Base-by-base conservation (phyloP, 2,888 invertebrate genomes). In the Pomacea canaliculata region DNA sequence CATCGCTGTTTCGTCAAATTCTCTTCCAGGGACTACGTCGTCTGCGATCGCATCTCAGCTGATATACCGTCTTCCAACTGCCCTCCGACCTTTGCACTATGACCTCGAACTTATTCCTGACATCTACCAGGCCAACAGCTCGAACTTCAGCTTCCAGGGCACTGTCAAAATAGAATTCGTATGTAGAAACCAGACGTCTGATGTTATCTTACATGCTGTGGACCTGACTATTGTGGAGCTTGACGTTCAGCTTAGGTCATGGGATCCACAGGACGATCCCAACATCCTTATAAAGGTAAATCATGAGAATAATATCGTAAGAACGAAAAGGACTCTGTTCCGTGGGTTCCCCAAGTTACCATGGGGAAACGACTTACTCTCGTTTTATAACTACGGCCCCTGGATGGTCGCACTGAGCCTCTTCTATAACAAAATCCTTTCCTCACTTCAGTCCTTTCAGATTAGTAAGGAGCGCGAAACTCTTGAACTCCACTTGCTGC, bases 151-250 rank as follows among this genome's bases (percentile, higher is more conserved):
- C 69, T 68, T 69, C 10, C 7, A 27, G n/a, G 74, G 74, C 49
- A 59, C n/a, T 2, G 74, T 74, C 9, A 49, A 9, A 67, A 74
- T 74, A 49, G 68, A 68, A 67, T 49, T 74, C 18, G 60, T 74
- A 8, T 69, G 74, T 49, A 46, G 59, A 56, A 48, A 74, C 60
- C 62, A 46, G 23, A 74, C 74, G 48, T 74, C 74, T 60, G 60
- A 60, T 7, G 46, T 74, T n/a, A 59, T 69, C 23, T 23, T 74
- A 60, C 74, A 74, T 49, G 74, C 74, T 37, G 46, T 68, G 4
- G 48, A 37, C 23, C 5, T 74, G 23, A 10, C n/a, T 16, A 56
- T 68, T 18, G 59, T 68, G 59, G 60, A 68, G 49, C 56, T 66
- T 5, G 60, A 48, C 10, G 48, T 74, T 48, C 23, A 37, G 27